Evolutionary conservation across 2,113 vertebrate genomes (phyloP).

Genomic region (Lepisosteus osseus): DNA sequence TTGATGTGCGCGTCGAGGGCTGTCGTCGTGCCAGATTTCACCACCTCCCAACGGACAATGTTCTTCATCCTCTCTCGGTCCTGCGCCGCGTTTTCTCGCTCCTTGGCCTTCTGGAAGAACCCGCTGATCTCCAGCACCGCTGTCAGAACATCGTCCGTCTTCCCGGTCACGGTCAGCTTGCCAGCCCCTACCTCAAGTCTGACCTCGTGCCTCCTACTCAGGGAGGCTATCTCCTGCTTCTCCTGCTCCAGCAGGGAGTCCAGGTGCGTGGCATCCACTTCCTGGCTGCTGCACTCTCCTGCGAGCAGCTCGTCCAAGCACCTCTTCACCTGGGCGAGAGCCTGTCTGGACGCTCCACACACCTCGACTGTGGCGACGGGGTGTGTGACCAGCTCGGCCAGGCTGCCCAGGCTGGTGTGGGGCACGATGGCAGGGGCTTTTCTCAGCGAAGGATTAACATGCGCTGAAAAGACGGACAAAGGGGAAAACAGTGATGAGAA

Average conservation of each 20-base stretch:
- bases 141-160: slow-evolving; percentile 35
- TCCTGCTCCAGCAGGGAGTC: slow-evolving; percentile 24
- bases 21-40: slow-evolving; percentile 16
- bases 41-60: slow-evolving; percentile 41
- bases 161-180: slow-evolving; percentile 38
- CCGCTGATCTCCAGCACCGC: slow-evolving; percentile 30
- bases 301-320: slow-evolving; percentile 38
- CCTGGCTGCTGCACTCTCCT: slow-evolving; percentile 31
- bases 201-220: slow-evolving; percentile 34
- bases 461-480: no score
- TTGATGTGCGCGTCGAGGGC: slow-evolving; percentile 27
- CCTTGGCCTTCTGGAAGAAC: slow-evolving; percentile 29
- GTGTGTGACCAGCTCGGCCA: slow-evolving; percentile 17
- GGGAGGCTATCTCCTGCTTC: slow-evolving; percentile 25
- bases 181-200: slow-evolving; percentile 18
- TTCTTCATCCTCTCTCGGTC: slow-evolving; percentile 37
- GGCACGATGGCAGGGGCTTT: background rate
- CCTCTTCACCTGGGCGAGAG: slow-evolving; percentile 30
- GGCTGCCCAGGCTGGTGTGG: background rate
- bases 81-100: slow-evolving; percentile 18
- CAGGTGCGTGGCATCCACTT: slow-evolving; percentile 21
- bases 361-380: slow-evolving; percentile 32
- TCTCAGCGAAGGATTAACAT: no score
- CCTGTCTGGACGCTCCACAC: slow-evolving; percentile 20
- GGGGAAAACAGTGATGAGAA: no score